Conservation (phyloP, 2,888 invertebrate genomes). For the Atrina japonica region DNA sequence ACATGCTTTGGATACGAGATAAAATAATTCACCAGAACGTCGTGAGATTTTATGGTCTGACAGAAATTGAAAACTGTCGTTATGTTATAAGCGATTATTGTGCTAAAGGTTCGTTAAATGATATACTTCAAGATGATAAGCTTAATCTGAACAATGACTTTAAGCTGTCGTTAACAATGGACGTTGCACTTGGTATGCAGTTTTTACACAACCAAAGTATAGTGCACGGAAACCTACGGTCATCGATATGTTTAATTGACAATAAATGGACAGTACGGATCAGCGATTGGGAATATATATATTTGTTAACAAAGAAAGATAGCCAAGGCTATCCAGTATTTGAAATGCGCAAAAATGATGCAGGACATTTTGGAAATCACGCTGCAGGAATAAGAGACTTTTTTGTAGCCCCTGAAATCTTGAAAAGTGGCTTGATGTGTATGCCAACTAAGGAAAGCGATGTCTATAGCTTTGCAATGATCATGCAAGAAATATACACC, state of each 20-base stretch:
- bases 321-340: slow-evolving; percentile 7
- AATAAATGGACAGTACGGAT: slow-evolving; percentile 74
- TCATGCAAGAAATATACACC: slow-evolving; percentile 74
- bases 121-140: slow-evolving; percentile 71
- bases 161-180: slow-evolving; percentile 69
- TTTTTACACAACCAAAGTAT: slow-evolving; percentile 74
- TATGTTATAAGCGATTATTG: slow-evolving; percentile 71
- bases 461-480: slow-evolving; percentile 74
- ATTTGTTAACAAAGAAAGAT: slow-evolving; percentile 45
- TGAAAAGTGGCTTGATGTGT: slow-evolving; percentile 56
- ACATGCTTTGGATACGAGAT: slow-evolving; percentile 69
- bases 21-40: slow-evolving; percentile 68
- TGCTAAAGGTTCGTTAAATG: slow-evolving; percentile 68
- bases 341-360: slow-evolving; percentile 22
- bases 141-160: slow-evolving; percentile 69
- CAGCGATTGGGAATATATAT: slow-evolving; percentile 72
- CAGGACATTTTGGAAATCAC: not conserved
- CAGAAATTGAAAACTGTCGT: slow-evolving; percentile 55
- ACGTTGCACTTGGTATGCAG: slow-evolving; percentile 69
- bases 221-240: slow-evolving; percentile 73
- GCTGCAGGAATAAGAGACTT: slow-evolving; percentile 48
- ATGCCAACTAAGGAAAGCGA: slow-evolving; percentile 58
- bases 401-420: slow-evolving; percentile 74
- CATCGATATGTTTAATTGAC: slow-evolving; percentile 73
- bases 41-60: slow-evolving; percentile 72